Evolutionary conservation across 2,888 invertebrate genomes (phyloP).

Genomic region (Petrolisthes cinctipes): DNA sequence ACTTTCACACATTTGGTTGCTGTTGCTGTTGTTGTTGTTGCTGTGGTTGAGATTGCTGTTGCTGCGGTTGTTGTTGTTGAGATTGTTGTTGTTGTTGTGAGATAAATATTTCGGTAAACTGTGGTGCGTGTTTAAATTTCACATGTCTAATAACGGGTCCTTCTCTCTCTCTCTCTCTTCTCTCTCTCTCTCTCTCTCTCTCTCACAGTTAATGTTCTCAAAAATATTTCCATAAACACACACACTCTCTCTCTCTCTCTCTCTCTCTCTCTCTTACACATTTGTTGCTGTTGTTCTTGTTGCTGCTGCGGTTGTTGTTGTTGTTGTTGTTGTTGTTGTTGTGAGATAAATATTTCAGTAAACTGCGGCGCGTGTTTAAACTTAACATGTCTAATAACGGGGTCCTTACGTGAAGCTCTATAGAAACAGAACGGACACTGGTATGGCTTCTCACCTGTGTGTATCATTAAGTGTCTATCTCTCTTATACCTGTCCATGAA

Average conservation of each 20-base stretch:
- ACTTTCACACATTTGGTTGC: background rate
- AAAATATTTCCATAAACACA: too few species aligned
- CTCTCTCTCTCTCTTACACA: too few species aligned
- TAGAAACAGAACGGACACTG: constrained; percentile 47
- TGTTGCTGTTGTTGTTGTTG: background rate
- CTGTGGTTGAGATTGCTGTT: too few species aligned
- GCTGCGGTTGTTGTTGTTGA: background rate
- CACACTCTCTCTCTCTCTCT: too few species aligned
- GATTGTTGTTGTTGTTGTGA: background rate
- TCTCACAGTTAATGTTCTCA: too few species aligned
- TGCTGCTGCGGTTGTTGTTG: too few species aligned
- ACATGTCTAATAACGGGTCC: constrained; percentile 46
- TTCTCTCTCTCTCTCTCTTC: background rate
- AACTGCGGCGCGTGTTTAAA: constrained; percentile 45
- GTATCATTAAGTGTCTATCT: constrained; percentile 43
- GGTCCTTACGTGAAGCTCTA: constrained; percentile 39
- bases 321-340: background rate
- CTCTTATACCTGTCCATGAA: constrained; percentile 46
- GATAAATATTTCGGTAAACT: constrained; percentile 38
- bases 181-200: too few species aligned
- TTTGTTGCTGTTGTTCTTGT: too few species aligned
- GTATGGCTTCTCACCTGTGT: constrained; percentile 46
- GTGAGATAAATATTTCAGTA: constrained; percentile 26
- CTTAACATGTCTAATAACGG: constrained; percentile 38
- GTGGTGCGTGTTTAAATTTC: constrained; percentile 38